phyloP scores from a whole-genome alignment of 1,140 invertebrate genomes.

The Macrocentrus cingulum region DNA sequence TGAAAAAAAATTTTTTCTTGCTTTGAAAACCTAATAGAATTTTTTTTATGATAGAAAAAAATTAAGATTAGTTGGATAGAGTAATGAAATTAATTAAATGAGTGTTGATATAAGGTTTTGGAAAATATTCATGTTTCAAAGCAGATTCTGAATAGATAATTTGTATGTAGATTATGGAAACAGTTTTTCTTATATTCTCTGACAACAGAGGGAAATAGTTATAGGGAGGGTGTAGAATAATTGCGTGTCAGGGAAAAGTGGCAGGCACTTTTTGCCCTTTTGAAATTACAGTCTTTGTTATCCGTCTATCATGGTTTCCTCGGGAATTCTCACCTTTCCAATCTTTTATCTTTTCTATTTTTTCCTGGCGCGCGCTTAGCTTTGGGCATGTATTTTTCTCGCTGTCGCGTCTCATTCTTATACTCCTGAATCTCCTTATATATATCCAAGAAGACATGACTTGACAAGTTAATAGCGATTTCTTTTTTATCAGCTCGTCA shows the following conservation, averaged over 20 bases:
- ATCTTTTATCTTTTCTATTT: background rate
- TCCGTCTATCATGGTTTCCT: conserved; percentile 14
- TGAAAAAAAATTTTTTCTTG: no score
- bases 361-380: background rate
- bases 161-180: no score
- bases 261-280: conserved; percentile 14
- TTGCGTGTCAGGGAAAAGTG: conserved; percentile 11
- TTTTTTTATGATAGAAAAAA: no score
- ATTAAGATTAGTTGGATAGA: no score
- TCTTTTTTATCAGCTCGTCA: conserved; percentile 17
- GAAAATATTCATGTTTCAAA: no score
- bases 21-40: no score
- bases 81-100: no score
- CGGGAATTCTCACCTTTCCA: conserved; percentile 19
- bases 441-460: background rate
- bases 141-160: no score
- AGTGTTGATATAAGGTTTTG: no score
- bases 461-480: conserved; percentile 16
- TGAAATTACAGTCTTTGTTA: conserved; percentile 22
- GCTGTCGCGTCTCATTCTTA: background rate
- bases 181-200: no score
- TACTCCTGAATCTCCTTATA: background rate
- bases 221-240: conserved; percentile 14
- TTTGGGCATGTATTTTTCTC: conserved; percentile 12
- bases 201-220: conserved; percentile 6